Percentiles rank a stretch among this genome's conserved stretches.
These are phyloP conservation scores for Drosophila erecta DNA, from an alignment of 1,140 invertebrate genomes.

Conservation along the genomic window DNA sequence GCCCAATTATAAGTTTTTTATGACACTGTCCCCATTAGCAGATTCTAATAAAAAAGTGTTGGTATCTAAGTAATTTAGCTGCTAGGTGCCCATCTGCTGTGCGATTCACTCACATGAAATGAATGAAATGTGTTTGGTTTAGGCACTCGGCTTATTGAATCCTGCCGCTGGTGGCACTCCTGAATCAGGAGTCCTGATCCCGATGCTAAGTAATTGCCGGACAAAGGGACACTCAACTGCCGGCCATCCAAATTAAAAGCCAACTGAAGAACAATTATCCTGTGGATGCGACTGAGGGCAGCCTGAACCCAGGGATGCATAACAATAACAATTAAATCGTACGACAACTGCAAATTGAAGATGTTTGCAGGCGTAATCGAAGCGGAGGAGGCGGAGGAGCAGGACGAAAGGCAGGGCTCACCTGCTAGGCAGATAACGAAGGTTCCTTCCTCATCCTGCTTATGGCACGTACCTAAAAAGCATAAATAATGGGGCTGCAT, in stretches of 20 bases:
- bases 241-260: constrained; percentile 57
- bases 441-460: constrained; percentile 7
- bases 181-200: constrained; percentile 8
- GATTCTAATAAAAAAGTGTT: too few species aligned
- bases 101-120: background rate
- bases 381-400: background rate
- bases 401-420: background rate
- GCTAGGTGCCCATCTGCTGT: background rate
- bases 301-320: constrained; percentile 54
- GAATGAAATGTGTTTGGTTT: constrained; percentile 7
- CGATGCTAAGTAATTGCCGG: constrained; percentile 44
- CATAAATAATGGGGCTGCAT: constrained; percentile 73
- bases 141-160: constrained; percentile 37
- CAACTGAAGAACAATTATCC: constrained; percentile 64
- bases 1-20: constrained; percentile 13
- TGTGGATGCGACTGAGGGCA: constrained; percentile 1
- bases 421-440: constrained; percentile 35
- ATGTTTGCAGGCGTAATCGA: constrained; percentile 58
- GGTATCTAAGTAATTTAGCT: too few species aligned
- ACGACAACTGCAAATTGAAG: constrained; percentile 82
- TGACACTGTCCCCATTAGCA: too few species aligned
- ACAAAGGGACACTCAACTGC: constrained; percentile 44
- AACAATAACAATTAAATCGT: constrained; percentile 82
- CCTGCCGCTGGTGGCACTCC: constrained; percentile 10
- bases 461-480: constrained; percentile 66